Conservation (phyloP, 2,797 vertebrate genomes). For the Oophaga sylvatica region DNA sequence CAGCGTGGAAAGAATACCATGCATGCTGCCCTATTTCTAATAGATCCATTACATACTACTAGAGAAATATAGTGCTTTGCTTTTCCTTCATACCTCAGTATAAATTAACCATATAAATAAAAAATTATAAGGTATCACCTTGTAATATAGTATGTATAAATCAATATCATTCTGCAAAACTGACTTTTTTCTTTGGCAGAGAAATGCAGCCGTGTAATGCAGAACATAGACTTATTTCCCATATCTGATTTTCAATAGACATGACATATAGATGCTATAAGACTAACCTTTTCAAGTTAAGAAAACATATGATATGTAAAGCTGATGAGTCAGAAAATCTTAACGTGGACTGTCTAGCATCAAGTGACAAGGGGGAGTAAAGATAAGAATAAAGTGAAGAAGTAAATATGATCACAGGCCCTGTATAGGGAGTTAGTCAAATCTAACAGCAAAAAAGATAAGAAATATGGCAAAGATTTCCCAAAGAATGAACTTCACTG, state of each 20-base stretch:
- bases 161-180: neutral
- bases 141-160: neutral
- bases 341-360: slow-evolving; percentile 37
- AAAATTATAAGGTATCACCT: neutral
- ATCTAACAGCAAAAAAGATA: slow-evolving; percentile 40
- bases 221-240: neutral
- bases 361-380: slow-evolving; percentile 37
- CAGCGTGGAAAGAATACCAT: neutral
- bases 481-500: neutral
- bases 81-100: neutral
- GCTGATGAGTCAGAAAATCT: slow-evolving; percentile 38
- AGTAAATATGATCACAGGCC: slow-evolving; percentile 49
- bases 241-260: slow-evolving; percentile 12
- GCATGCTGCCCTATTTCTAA: neutral
- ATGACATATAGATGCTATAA: slow-evolving; percentile 9
- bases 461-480: slow-evolving; percentile 38
- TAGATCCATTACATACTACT: neutral
- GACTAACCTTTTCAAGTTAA: slow-evolving; percentile 23
- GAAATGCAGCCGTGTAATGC: neutral
- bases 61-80: neutral
- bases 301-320: slow-evolving; percentile 37
- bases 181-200: neutral
- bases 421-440: slow-evolving; percentile 14
- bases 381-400: slow-evolving; percentile 46
- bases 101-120: neutral